These are phyloP conservation scores for Mungos mungo DNA, from an alignment of 2,113 vertebrate genomes.

Conservation along the genomic window DNA sequence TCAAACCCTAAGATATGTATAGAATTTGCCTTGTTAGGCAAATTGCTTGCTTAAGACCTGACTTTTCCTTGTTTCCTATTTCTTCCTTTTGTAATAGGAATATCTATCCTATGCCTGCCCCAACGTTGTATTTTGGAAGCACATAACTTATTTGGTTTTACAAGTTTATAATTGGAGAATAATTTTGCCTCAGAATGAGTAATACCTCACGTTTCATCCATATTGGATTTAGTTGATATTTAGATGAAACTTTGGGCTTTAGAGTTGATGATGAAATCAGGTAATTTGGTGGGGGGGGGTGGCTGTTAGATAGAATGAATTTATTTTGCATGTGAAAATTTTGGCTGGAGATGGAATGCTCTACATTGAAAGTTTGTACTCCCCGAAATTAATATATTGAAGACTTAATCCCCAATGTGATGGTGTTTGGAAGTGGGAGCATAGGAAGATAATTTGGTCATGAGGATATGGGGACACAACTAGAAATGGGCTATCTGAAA, in stretches of 20 bases:
- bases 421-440: no score
- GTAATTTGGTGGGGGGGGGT: not conserved
- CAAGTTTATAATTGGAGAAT: not conserved
- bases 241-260: not conserved
- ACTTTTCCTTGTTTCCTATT: not conserved
- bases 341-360: not conserved
- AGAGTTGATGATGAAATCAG: not conserved
- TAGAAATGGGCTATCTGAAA: not conserved
- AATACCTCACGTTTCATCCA: not conserved
- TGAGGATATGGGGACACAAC: not conserved
- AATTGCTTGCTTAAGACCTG: not conserved
- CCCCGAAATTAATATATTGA: not conserved
- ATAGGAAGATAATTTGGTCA: not conserved
- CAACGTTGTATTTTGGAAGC: not conserved
- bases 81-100: not conserved
- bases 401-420: not conserved
- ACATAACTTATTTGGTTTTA: not conserved
- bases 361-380: not conserved
- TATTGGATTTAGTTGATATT: not conserved
- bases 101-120: not conserved
- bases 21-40: not conserved
- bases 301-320: not conserved
- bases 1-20: not conserved
- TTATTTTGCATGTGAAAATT: not conserved
- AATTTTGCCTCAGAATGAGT: not conserved